Evolutionary conservation across 2,113 vertebrate genomes (phyloP).

Genomic region (Ifrita kowaldi): DNA sequence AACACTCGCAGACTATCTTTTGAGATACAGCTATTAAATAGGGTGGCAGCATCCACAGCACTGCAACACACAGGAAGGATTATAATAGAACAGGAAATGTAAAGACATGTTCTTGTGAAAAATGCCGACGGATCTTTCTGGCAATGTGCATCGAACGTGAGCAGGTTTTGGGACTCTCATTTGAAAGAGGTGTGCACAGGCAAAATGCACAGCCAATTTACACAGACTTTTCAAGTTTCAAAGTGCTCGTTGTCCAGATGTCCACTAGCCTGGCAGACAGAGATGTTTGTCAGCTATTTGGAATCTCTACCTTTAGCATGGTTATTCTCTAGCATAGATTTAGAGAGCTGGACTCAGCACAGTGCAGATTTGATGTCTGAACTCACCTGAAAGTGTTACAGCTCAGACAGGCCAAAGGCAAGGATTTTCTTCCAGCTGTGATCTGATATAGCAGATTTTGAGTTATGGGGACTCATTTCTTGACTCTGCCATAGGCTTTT

Average conservation of each 20-base stretch:
- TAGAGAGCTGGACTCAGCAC: background rate
- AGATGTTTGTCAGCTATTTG: background rate
- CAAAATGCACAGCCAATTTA: background rate
- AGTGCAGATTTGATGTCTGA: background rate
- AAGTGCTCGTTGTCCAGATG: background rate
- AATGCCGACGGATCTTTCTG: background rate
- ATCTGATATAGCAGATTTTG: background rate
- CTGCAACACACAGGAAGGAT: background rate
- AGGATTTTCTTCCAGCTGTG: background rate
- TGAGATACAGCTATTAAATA: background rate
- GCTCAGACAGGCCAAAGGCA: constrained; percentile 2
- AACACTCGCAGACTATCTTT: rapidly evolving
- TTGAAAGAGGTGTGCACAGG: background rate
- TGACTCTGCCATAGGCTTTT: background rate
- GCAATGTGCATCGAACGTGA: background rate
- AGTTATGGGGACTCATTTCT: background rate
- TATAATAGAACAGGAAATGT: background rate
- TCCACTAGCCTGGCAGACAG: background rate
- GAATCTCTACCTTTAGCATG: rapidly evolving
- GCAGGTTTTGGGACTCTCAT: background rate
- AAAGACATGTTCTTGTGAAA: background rate
- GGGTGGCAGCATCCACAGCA: background rate
- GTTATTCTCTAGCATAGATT: background rate
- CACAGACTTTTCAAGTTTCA: background rate
- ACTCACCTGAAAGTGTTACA: background rate